A percentile compares a stretch with the other conserved stretches of the same genome.
Conservation (phyloP, 2,888 invertebrate species). For the Xestia c-nigrum region DNA sequence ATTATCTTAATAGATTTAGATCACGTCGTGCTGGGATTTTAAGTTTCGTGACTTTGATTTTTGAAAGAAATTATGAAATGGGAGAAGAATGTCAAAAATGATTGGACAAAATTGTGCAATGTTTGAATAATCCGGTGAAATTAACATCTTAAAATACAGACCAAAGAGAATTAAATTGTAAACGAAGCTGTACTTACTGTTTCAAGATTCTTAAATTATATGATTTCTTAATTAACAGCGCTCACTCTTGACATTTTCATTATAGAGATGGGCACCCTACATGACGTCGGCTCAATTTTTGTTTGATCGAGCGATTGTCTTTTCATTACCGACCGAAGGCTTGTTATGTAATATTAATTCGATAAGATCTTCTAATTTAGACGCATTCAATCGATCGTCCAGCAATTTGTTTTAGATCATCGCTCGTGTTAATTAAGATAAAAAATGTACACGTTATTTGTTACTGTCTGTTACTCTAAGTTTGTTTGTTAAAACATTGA, state of each 20-base stretch:
- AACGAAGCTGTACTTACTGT: background rate
- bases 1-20: constrained; percentile 63
- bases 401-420: constrained; percentile 77
- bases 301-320: constrained; percentile 82
- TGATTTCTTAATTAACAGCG: constrained; percentile 23
- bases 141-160: background rate
- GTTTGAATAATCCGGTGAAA: background rate
- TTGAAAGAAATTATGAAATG: constrained; percentile 39
- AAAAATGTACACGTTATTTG: constrained; percentile 67
- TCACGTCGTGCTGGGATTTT: constrained; percentile 52
- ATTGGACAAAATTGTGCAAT: constrained; percentile 1
- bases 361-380: constrained; percentile 81
- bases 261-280: constrained; percentile 60
- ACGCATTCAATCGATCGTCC: constrained; percentile 80
- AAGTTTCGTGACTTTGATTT: constrained; percentile 57
- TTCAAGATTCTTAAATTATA: background rate
- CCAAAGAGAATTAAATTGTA: background rate
- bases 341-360: constrained; percentile 84
- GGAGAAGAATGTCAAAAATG: constrained; percentile 10
- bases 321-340: constrained; percentile 78
- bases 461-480: constrained; percentile 52
- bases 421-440: constrained; percentile 78
- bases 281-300: constrained; percentile 72
- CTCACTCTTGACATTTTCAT: constrained; percentile 50
- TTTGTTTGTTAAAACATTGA: constrained; percentile 49